Evolutionary conservation across 2,888 invertebrate species (phyloP), one percentile per base, ranked within the genome.

Genomic region (Pedicia rivosa): DNA sequence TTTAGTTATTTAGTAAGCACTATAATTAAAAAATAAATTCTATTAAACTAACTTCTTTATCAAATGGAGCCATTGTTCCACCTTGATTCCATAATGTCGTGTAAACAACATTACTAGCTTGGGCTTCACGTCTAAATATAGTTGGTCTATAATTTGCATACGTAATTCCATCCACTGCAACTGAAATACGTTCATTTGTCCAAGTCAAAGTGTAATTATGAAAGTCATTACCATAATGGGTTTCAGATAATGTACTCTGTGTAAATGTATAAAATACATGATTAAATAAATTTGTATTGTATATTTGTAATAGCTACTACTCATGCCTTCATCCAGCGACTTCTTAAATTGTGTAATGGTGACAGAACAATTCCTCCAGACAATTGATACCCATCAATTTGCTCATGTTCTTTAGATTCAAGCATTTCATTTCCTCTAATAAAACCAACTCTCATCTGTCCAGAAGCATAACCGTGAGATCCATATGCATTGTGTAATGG

Each of bases 151-250:
- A 12, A 0, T 69, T 47, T 3, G 53, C 72, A 40, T 72, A 75
- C 16, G 60, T 54, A 26, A 65, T 57, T 0, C 68, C 71, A 42
- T 77, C 75, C 14, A 75, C 69, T 19, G 45, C 44, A n/a, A 57
- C 46, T 2, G 46, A 22, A 22, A 60, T 47, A 3, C 45, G 37
- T 7, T 46, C 40, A 16, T 48, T 45, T 8, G 48, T 70, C 84
- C 84, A 84, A 39, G 70, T 67, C 16, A 82, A 40, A 1, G 67
- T 65, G 50, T 75, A 84, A n/a, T 66, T 66, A 49, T 83, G 83
- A 54, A 72, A 81, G 9, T 62, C 65, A 27, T 70, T 63, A 38
- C 68, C 66, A 40, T 62, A 67, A 29, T 70, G 68, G 10, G 58
- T 57, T 5, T 47, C 34, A 3, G 54, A 43, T 13, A 26, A 57